Evolutionary conservation across 2,888 invertebrate genomes (phyloP), one percentile per base, ranked within the genome.

Genomic region (Polietes domitor): DNA sequence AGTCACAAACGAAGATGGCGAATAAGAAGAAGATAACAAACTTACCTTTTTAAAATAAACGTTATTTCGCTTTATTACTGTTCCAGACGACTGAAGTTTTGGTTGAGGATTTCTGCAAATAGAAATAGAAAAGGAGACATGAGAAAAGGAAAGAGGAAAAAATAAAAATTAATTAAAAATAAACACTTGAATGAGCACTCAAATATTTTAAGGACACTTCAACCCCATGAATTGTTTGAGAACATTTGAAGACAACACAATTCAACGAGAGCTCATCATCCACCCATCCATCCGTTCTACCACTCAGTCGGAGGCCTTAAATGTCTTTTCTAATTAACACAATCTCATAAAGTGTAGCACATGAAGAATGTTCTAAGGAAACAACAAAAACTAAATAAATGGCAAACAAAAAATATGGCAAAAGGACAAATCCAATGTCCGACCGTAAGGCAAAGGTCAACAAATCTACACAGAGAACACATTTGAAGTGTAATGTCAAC

Each of bases 131-230:
- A 32, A 1, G 32, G 15, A 9, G 12, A 37, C 10, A 37, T 32
- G 37, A 37, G 50, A 28, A 53, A 32, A 68, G 19, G n/a, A 77
- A 41, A 15, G 15, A 58, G 28, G 43, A 53, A 37, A 21, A 55
- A 50, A 26, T 28, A 71, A 58, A 70, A 72, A 63, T 77, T 71
- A 77, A 78, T 78, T 78, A 19, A 72, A 68, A 78, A 72, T 72
- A 78, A 78, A 72, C 63, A 72, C 37, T 63, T 61, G 6, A 47
- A 32, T 76, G 37, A 55, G 21, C 21, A 50, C 24, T 53, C 12
- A 76, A 76, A 76, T 55, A 21, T 53, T 10, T 28, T 15, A 41
- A 68, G 68, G 17, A 68, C 68, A 65, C 65, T 65, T 65, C 10
- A 28, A 65, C 10, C 17, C 12, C 7, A 19, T 41, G 37, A 68